Evolutionary conservation across 2,797 vertebrate species (phyloP), one percentile per base, ranked within the genome.

Genomic region (Avahi laniger): DNA sequence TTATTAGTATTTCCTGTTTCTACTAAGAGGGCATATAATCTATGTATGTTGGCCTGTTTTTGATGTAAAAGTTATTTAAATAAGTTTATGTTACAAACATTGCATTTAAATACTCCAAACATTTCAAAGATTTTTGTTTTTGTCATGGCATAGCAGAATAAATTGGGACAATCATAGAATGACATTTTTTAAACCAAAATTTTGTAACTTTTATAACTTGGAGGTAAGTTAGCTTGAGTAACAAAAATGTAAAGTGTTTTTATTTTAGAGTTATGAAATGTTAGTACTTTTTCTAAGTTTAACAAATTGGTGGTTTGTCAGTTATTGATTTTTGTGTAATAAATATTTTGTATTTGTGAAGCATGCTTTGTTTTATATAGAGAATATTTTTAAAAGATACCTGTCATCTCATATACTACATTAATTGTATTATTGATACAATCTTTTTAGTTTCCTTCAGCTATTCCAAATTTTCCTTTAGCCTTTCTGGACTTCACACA

Each of bases 281-380:
- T 94, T 93, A 94, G 41, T 89, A 82, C 69, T 95, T 96, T 97
- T 97, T 95, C 70, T 93, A 96, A 93, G 80, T 95, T 95, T 89
- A 91, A 94, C 65, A 92, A 24, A 96, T 80, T 88, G 70, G 70
- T 93, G 85, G 28, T 94, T 95, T 96, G 81, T 91, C 67, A 65
- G 57, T 97, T 93, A 72, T 7, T 89, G 92, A 83, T 89, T 96
- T 97, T 96, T 87, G 82, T 97, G 94, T 91, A 94, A 93, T 90
- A 93, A 94, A 95, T 92, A 94, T 92, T 98, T 98, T 97, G 80
- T 97, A 97, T 94, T 93, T 96, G 93, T 54, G 50, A 95, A 96
- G 97, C 95, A 97, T n/a, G 97, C 63, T 95, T 97, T 97, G 89
- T 95, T 97, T 97, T 97, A 73, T 97, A 94, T 79, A 61, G 52